Base-by-base conservation (phyloP, 2,113 vertebrate species). In the Cyanoramphus novaezelandiae region DNA sequence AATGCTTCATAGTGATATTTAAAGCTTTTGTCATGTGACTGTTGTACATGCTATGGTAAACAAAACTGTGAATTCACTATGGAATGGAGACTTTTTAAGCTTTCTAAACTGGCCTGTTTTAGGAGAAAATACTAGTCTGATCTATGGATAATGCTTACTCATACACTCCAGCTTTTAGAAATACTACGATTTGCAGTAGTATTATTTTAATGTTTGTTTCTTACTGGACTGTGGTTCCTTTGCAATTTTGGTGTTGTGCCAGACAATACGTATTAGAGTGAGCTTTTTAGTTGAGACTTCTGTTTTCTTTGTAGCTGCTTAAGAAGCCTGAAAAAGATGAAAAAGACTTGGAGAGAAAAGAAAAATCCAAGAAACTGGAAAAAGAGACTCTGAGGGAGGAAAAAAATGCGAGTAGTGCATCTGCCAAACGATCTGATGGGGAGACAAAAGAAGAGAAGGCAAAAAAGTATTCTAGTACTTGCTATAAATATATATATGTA, bases 321-420 rank as follows among this genome's bases (percentile, higher is more conserved):
- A 99, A 98, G 97, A 99, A 99, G 96, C 99, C 99, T 95, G 99
- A 99, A 91, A 99, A 98, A 97, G 99, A 99, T 76, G 98, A 99
- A 90, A 98, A 94, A 82, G 98, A 99, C 88, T 90, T 98, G 77
- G 99, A 99, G 91, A 99, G 98, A 93, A 99, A 99, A 97, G 99
- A 99, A 79, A 99, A 99, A 95, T 63, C 92, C 88, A 99, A 99
- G 98, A 99, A 98, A 97, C 93, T 97, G 86, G 99, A 99, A 89
- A 98, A 98, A 97, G 99, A 99, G 81, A 96, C 97, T 97, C 96
- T 98, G 89, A 99, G 98, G 98, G 99, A 99, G 75, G 99, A 99
- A 91, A 98, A 98, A 97, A 90, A 96, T 69, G 97, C 94, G 89
- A 97, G 96, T 90, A 98, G 95, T 91, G 95, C 98, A 63, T 96